These are phyloP conservation scores for Rhincodon typus DNA, from an alignment of 2,797 vertebrate species.

Conservation along the genomic window DNA sequence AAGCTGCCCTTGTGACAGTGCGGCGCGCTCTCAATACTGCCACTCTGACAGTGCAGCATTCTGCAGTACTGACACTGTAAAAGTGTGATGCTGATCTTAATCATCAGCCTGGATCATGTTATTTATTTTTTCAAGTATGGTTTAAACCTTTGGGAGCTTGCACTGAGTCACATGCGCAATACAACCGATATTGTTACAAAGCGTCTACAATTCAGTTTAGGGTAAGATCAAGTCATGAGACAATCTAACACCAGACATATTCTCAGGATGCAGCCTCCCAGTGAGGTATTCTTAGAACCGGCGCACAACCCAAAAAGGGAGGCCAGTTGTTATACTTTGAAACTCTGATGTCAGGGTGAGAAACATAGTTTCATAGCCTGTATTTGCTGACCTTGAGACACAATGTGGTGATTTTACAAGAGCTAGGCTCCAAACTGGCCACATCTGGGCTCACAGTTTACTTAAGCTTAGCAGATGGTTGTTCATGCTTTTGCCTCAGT, in stretches of 20 bases:
- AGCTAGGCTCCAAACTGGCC: no score
- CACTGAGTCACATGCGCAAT: neutral
- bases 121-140: neutral
- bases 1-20: neutral
- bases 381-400: no score
- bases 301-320: neutral
- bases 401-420: no score
- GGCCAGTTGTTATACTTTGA: neutral
- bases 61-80: neutral
- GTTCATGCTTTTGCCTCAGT: no score
- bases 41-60: neutral
- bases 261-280: neutral
- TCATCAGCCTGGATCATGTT: neutral
- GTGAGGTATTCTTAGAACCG: neutral
- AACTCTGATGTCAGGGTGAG: no score
- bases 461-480: no score
- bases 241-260: neutral
- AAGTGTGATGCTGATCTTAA: neutral
- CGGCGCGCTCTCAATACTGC: neutral
- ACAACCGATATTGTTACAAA: neutral
- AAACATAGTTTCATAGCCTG: no score
- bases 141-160: neutral
- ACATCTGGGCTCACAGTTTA: no score
- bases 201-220: neutral
- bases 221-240: neutral